Conservation (phyloP, 2,797 vertebrate species). For the Pagetopsis macropterus region DNA sequence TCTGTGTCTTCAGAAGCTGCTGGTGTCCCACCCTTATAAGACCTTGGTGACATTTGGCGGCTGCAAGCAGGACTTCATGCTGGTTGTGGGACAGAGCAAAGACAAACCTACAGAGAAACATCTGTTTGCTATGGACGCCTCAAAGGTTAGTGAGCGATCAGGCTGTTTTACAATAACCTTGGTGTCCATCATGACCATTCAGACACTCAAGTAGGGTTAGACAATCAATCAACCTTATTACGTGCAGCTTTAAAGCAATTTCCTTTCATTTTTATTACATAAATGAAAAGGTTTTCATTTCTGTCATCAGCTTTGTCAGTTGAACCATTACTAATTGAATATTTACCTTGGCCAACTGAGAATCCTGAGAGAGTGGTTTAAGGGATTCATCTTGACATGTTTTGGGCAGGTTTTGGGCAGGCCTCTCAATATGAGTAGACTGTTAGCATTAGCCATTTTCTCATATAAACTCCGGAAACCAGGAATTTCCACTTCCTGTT, state of each 20-base stretch:
- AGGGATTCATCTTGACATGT: too few species aligned
- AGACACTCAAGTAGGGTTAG: neutral
- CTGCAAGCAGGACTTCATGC: slow-evolving; percentile 93
- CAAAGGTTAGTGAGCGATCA: slow-evolving; percentile 86
- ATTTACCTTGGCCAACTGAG: too few species aligned
- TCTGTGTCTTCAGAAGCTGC: slow-evolving; percentile 81
- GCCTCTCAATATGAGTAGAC: too few species aligned
- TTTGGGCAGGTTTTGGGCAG: too few species aligned
- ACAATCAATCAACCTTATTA: neutral
- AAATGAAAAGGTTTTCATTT: neutral
- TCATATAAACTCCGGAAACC: too few species aligned
- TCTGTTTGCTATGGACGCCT: slow-evolving; percentile 90
- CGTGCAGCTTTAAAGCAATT: neutral
- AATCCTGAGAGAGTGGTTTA: too few species aligned
- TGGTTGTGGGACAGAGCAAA: slow-evolving; percentile 88
- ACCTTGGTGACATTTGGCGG: slow-evolving; percentile 94
- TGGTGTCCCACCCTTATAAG: slow-evolving; percentile 88
- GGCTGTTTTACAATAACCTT: neutral
- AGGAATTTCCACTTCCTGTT: neutral
- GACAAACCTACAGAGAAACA: slow-evolving; percentile 91
- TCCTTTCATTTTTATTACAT: neutral
- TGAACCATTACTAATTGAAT: too few species aligned
- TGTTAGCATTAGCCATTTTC: too few species aligned
- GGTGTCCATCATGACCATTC: neutral
- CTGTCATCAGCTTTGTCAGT: too few species aligned